A percentile compares a stretch with the other conserved stretches of the same genome.
These are phyloP conservation scores for Sepiola atlantica DNA, from an alignment of 2,888 invertebrate genomes.

Conservation along the genomic window DNA sequence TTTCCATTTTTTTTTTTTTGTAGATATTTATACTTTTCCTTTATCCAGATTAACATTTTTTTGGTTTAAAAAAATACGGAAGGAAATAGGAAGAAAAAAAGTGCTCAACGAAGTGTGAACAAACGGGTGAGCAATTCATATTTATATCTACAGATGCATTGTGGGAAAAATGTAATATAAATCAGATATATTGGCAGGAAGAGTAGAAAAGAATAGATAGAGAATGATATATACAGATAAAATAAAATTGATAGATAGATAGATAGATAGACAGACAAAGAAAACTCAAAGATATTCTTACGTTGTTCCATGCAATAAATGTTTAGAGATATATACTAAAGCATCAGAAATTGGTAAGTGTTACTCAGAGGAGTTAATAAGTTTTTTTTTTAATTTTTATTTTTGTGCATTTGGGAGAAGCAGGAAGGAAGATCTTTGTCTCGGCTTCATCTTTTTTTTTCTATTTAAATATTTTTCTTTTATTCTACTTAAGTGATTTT, in stretches of 20 bases:
- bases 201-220: neutral
- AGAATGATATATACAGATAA: neutral
- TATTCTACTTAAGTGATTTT: neutral
- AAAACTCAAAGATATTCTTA: neutral
- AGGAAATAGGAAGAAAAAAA: neutral
- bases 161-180: neutral
- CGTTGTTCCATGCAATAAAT: neutral
- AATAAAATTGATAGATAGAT: too few species aligned
- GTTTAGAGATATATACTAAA: neutral
- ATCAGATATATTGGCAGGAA: neutral
- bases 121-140: neutral
- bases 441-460: neutral
- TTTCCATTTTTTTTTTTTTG: neutral
- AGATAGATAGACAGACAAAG: neutral
- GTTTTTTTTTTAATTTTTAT: neutral
- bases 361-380: conserved; percentile 18
- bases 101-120: neutral
- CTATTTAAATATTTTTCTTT: neutral
- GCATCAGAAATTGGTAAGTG: conserved; percentile 1
- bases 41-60: neutral
- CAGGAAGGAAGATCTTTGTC: neutral
- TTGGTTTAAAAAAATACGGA: neutral
- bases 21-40: neutral
- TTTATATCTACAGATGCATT: conserved; percentile 9
- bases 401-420: neutral